phyloP scores from a whole-genome alignment of 2,113 vertebrate species.

The Calypte anna region DNA sequence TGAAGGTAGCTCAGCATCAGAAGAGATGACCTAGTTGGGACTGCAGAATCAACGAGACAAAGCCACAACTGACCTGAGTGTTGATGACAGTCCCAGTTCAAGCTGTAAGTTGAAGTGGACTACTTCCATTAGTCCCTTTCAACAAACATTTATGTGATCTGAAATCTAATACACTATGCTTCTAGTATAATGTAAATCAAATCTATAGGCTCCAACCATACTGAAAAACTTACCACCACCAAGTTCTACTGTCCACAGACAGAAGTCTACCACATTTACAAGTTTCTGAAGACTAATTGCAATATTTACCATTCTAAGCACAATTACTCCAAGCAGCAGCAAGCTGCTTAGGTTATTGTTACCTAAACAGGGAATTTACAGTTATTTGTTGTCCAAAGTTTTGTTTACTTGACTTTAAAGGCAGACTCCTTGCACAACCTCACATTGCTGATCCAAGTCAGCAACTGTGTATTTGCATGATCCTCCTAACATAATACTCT shows the following conservation, averaged over 20 bases:
- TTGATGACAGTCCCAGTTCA: not conserved
- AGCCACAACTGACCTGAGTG: conserved; percentile 39
- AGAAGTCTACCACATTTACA: not conserved
- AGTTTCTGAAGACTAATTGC: not conserved
- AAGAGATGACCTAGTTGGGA: not conserved
- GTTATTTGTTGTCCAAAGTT: not conserved
- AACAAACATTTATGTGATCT: not conserved
- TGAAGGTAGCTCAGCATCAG: not conserved
- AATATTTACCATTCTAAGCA: not conserved
- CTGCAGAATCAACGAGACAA: not conserved
- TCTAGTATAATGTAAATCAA: not conserved
- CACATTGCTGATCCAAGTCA: not conserved
- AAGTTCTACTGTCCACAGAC: not conserved
- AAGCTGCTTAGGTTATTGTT: not conserved
- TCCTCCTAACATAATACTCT: not conserved
- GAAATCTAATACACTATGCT: not conserved
- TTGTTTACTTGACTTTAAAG: not conserved
- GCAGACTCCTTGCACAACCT: not conserved
- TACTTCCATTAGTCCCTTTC: conserved; percentile 4
- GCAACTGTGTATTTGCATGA: not conserved
- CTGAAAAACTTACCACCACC: not conserved
- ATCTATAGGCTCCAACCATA: not conserved
- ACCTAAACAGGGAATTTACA: not conserved
- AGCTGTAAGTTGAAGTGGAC: conserved; percentile 11
- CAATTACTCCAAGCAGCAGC: not conserved